phyloP scores from a whole-genome alignment of 2,113 vertebrate species.

The Megaceryle maxima region DNA sequence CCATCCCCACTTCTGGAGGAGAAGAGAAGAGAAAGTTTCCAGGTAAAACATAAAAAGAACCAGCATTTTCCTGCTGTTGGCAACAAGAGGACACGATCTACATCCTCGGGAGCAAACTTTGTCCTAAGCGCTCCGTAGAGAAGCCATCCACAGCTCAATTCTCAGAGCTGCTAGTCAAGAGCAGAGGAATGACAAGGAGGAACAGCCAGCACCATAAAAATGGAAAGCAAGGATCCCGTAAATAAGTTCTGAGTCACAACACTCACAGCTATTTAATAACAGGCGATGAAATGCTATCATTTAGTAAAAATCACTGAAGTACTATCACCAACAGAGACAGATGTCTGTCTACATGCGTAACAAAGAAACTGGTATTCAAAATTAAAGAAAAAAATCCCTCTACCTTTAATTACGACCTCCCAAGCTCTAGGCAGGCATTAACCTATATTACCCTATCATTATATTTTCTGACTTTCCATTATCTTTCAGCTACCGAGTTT shows the following conservation, averaged over 20 bases:
- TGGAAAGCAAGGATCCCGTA: background rate
- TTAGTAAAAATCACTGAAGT: background rate
- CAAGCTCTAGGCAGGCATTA: conserved; percentile 37
- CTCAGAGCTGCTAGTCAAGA: background rate
- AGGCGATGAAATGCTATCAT: background rate
- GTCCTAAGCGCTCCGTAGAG: background rate
- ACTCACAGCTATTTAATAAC: background rate
- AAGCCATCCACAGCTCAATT: background rate
- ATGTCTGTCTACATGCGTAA: background rate
- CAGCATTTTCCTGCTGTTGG: background rate
- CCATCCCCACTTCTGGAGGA: fast-evolving
- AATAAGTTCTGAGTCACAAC: background rate
- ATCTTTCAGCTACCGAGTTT: conserved; percentile 6
- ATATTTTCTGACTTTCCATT: conserved; percentile 12
- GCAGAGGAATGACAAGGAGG: background rate
- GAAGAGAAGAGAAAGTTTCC: background rate
- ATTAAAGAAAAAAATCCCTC: background rate
- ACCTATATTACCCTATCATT: conserved; percentile 26
- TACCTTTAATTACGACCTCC: conserved; percentile 27
- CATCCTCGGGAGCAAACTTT: background rate
- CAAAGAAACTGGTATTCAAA: background rate
- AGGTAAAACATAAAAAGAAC: background rate
- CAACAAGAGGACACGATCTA: background rate
- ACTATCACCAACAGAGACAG: background rate
- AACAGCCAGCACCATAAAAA: background rate